A percentile compares a stretch with the other conserved stretches of the same genome.
Conservation (phyloP, 2,888 invertebrate species). For the Caenorhabditis becei region DNA sequence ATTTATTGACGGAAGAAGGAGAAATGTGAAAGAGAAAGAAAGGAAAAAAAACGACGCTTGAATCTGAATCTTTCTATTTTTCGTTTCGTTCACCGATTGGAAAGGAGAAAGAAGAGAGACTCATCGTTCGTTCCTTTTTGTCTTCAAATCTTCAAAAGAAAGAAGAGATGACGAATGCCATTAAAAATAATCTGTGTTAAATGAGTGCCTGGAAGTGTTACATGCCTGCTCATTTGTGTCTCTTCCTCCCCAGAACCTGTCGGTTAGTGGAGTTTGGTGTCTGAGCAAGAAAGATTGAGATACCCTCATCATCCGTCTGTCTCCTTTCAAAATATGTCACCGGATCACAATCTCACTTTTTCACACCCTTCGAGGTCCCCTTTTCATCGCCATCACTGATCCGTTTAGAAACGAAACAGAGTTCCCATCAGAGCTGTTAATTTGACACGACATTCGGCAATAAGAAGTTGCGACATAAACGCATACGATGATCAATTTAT, state of each 20-base stretch:
- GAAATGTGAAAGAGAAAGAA: neutral
- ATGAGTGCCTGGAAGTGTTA: slow-evolving; percentile 54
- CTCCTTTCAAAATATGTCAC: slow-evolving; percentile 1
- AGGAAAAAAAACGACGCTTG: neutral
- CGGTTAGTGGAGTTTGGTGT: slow-evolving; percentile 27
- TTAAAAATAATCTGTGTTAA: slow-evolving; percentile 57
- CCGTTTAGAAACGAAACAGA: neutral
- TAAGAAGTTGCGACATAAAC: slow-evolving; percentile 17
- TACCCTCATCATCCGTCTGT: slow-evolving; percentile 7
- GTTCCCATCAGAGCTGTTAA: neutral
- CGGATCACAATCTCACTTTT: neutral
- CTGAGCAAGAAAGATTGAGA: neutral
- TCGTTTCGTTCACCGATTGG: slow-evolving; percentile 13
- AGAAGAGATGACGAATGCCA: slow-evolving; percentile 30
- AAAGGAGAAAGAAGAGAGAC: slow-evolving; percentile 5
- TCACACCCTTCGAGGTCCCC: neutral
- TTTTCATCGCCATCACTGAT: neutral
- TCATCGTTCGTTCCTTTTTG: slow-evolving; percentile 33
- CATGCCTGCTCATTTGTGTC: slow-evolving; percentile 10
- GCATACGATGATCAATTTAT: slow-evolving; percentile 47
- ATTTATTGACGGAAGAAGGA: slow-evolving; percentile 19
- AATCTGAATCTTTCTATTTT: slow-evolving; percentile 20
- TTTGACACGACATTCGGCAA: slow-evolving; percentile 32
- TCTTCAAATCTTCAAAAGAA: slow-evolving; percentile 4
- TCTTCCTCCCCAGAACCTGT: slow-evolving; percentile 3